Percentiles rank a stretch among this genome's conserved stretches.
These are phyloP conservation scores for Clarias laeviceps DNA, from an alignment of 2,797 vertebrate genomes.

Conservation along the genomic window DNA sequence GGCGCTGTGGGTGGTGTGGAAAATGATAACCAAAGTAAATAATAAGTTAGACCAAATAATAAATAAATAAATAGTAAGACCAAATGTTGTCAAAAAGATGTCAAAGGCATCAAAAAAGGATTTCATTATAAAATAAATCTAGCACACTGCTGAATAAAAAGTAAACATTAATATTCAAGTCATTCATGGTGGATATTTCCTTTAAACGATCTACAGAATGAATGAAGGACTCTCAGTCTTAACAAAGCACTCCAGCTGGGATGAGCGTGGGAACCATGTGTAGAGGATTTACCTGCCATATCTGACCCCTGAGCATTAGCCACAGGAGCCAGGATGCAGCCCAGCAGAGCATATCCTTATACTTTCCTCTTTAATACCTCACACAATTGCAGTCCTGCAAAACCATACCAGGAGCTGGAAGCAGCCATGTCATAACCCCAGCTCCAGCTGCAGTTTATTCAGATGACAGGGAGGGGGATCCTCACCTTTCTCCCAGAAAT, in stretches of 20 bases:
- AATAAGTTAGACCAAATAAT: too few species aligned
- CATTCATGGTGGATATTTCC: not conserved
- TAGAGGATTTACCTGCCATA: not conserved
- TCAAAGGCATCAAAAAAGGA: not conserved
- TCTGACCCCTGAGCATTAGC: not conserved
- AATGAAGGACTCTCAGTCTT: constrained; percentile 63
- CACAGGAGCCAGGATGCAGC: not conserved
- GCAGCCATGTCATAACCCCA: not conserved
- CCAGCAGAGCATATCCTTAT: constrained; percentile 22
- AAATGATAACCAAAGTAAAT: not conserved
- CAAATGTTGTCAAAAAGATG: not conserved
- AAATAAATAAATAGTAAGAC: too few species aligned
- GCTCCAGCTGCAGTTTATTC: not conserved
- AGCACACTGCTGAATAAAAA: not conserved
- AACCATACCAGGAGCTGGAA: not conserved
- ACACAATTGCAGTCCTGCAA: not conserved
- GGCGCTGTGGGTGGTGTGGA: not conserved
- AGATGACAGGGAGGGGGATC: not conserved
- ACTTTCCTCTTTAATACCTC: not conserved
- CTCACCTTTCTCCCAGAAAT: not conserved
- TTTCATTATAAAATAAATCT: not conserved
- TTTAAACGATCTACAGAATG: constrained; percentile 65
- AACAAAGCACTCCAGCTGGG: constrained; percentile 56
- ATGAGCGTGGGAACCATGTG: constrained; percentile 47
- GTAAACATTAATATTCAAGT: not conserved